phyloP scores from a whole-genome alignment of 2,797 vertebrate genomes.

The Crypturellus tataupa region DNA sequence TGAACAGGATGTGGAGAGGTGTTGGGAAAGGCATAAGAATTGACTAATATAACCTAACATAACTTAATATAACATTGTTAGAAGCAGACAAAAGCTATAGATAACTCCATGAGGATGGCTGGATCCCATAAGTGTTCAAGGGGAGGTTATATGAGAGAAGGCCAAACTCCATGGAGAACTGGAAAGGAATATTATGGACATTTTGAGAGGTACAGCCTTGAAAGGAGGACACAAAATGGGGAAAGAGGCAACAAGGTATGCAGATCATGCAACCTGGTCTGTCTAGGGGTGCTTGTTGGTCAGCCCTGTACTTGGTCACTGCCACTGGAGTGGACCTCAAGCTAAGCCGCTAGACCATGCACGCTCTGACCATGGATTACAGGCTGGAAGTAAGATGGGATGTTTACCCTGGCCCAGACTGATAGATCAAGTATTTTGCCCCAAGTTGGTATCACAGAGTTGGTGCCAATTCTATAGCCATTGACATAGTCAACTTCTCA shows the following conservation, averaged over 20 bases:
- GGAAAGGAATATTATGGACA: background rate
- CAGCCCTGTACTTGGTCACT: background rate
- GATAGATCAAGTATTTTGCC: too few relatives aligned
- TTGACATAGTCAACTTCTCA: too few relatives aligned
- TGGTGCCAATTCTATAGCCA: too few relatives aligned
- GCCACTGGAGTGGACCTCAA: background rate
- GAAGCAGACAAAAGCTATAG: background rate
- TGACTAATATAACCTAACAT: background rate
- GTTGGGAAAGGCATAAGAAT: background rate
- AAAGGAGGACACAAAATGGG: background rate
- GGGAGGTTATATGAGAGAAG: background rate
- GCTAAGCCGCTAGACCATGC: background rate
- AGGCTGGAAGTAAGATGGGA: too few relatives aligned
- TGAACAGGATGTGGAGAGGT: background rate
- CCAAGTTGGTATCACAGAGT: too few relatives aligned
- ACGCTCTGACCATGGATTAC: background rate
- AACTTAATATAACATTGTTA: background rate
- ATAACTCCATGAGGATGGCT: background rate
- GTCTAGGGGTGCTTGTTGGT: too few relatives aligned
- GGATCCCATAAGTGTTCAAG: background rate
- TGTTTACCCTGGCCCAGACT: too few relatives aligned
- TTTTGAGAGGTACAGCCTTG: background rate
- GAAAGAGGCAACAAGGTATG: too few relatives aligned
- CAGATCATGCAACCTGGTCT: background rate
- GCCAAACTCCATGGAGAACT: background rate